Evolutionary conservation across 2,888 invertebrate genomes (phyloP).

Genomic region (Saturnia pavonia): DNA sequence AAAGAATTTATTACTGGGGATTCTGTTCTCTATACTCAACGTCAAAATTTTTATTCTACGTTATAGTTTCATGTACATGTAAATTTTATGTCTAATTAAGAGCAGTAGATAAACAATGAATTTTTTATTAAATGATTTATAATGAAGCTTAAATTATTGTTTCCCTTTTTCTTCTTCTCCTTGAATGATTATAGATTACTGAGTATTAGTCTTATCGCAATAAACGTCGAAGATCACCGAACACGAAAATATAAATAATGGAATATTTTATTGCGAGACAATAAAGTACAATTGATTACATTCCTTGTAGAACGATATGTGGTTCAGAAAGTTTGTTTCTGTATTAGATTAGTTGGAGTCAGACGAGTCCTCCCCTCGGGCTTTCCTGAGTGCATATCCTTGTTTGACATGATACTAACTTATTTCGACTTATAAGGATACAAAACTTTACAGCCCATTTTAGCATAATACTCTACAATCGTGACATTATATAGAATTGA

Average conservation of each 20-base stretch:
- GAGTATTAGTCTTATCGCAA: no score
- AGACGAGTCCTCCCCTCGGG: conserved; percentile 45
- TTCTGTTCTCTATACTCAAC: no score
- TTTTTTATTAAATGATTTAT: no score
- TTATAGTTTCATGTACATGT: no score
- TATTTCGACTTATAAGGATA: conserved; percentile 56
- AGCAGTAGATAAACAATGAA: no score
- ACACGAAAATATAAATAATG: not conserved
- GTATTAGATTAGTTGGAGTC: conserved; percentile 68
- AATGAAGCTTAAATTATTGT: no score
- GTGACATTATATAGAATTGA: conserved; percentile 8
- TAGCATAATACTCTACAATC: conserved; percentile 26
- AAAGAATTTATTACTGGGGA: no score
- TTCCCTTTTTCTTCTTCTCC: no score
- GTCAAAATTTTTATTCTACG: no score
- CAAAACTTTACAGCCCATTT: conserved; percentile 54
- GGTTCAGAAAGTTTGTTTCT: conserved; percentile 53
- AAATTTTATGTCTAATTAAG: no score
- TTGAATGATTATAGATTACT: no score
- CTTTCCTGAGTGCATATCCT: conserved; percentile 72
- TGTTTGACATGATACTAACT: conserved; percentile 77
- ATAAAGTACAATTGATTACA: conserved; percentile 10
- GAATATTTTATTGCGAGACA: not conserved
- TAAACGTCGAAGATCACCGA: not conserved
- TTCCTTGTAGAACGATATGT: conserved; percentile 32